Base-by-base conservation (phyloP, 1,140 invertebrate genomes). In the Portunus trituberculatus region DNA sequence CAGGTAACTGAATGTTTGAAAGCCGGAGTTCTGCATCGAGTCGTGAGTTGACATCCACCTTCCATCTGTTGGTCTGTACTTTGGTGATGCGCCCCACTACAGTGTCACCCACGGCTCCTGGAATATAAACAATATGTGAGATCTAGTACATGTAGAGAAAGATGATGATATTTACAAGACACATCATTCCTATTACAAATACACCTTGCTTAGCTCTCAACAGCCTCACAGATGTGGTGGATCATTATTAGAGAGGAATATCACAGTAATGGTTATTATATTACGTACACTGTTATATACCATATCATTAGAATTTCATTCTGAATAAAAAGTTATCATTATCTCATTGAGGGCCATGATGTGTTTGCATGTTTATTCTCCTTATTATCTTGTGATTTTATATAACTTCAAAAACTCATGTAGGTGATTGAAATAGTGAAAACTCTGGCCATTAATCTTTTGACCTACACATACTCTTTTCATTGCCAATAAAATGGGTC, bases 1-100 rank as follows among this genome's bases (percentile, higher is more conserved):
- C 99, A 84, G 99, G 99, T 96, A 99, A 97, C 98, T 99, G 99
- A 7, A 99, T 99, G 91, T 99, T 99, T 0, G 99, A 99, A 32
- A 99, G 97, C 92, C 99, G 97, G 4, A 99, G 97, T 83, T 98
- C 97, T 7, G 99, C 98, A 97, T 99, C 98, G 28, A 99, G 97
- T 96, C 99, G 98, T 0, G 99, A 98, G 97, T 99, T 99, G 3
- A 98, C 99, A 96, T 99, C 99, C 46, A 99, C 98, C 97, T 99
- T 99, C 99, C 99, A 99, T 96, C 99, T 97, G 96, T 98, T 98
- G 96, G 99, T 98, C 97, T 98, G 98, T 0, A 99, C 98, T 97
- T 99, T 99, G 0, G 98, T 98, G 28, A 99, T 98, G 94, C 99
- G 97, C 0, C 99, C 99, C 82, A 99, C 98, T 67, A 99, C 98